Percentiles rank a stretch among this genome's conserved stretches.
These are phyloP conservation scores for Machimus atricapillus DNA, from an alignment of 2,888 invertebrate species.

Conservation along the genomic window DNA sequence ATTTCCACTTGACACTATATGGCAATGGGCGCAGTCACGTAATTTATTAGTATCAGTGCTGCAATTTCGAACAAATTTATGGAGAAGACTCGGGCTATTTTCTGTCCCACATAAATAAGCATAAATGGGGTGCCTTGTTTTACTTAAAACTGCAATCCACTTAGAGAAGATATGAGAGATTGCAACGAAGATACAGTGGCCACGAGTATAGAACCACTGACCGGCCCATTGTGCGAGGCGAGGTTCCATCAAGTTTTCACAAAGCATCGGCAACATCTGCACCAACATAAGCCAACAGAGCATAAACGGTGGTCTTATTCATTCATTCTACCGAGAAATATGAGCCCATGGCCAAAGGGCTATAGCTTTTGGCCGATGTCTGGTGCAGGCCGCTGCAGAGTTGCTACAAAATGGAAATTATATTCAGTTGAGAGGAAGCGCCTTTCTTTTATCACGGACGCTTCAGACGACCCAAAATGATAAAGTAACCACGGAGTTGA, in stretches of 20 bases:
- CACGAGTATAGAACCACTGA: neutral
- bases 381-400: neutral
- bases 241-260: constrained; percentile 21
- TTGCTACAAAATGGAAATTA: constrained; percentile 28
- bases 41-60: neutral
- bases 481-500: constrained; percentile 26
- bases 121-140: constrained; percentile 10
- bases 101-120: neutral
- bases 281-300: constrained; percentile 2
- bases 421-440: constrained; percentile 26
- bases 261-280: constrained; percentile 23
- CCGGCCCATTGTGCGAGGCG: neutral
- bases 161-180: constrained; percentile 18
- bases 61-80: neutral
- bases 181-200: neutral
- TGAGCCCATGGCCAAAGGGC: constrained; percentile 20
- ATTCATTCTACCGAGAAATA: constrained; percentile 18
- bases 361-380: constrained; percentile 25
- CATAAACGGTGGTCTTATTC: constrained; percentile 14
- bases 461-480: constrained; percentile 23
- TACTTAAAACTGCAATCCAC: constrained; percentile 18
- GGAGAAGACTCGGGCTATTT: neutral
- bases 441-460: constrained; percentile 11
- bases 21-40: neutral
- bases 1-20: neutral